Base-by-base conservation (phyloP, 2,113 vertebrate species). In the Pteruthius melanotis region DNA sequence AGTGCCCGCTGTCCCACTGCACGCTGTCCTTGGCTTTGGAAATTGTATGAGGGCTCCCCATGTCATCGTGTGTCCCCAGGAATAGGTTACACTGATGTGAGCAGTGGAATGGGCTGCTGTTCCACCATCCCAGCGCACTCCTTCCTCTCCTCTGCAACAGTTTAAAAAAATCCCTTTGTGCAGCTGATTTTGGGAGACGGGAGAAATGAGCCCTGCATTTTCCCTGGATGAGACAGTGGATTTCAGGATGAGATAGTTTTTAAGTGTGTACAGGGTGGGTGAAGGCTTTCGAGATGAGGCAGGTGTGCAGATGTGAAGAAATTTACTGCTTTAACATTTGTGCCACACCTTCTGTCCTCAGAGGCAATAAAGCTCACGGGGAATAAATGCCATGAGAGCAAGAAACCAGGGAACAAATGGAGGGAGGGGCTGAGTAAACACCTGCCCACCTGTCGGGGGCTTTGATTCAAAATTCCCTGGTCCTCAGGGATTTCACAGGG, bases 21-120 rank as follows among this genome's bases (percentile, higher is more conserved):
- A 6, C 0, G 0, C 33, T 37, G 44, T 26, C 60, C 81, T 77
- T 3, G 10, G 39, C 60, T 80, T 30, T 77, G 88, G 84, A 37
- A 54, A 20, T 7, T 3, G 6, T 4, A 1, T 0, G 7, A 30
- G 64, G 19, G 65, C 33, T 77, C 33, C 82, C 44, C 6, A 0
- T 2, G 49, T 33, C 2, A 3, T 6, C 1, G 59, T 8, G 42
- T 6, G 26, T 76, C 91, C 24, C 12, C 24, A 30, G 37, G 44
- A 52, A 15, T 0, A 2, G 12, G n/a, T 59, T 17, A 30, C 13
- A n/a, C 27, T 5, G 2, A 7, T 22, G 27, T 3, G 60, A 59
- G 12, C 2, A 6, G 15, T 7, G 37, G 33, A 45, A 45, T 3
- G 28, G 72, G 69, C 59, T 26, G 54, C 88, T 57, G 15, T 53